phyloP scores from a whole-genome alignment of 2,113 vertebrate genomes.

The Cynocephalus volans region DNA sequence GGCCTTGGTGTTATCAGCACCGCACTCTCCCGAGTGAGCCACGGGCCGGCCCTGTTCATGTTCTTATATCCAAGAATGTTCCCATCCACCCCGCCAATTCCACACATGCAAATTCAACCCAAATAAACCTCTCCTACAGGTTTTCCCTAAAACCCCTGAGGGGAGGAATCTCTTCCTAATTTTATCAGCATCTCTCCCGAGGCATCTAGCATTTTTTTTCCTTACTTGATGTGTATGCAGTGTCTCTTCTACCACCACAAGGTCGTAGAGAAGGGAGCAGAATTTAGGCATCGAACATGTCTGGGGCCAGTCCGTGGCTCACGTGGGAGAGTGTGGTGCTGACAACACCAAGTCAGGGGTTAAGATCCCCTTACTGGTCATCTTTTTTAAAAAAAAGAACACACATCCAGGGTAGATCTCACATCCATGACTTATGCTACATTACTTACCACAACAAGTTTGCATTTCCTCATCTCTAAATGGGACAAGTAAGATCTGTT shows the following conservation, averaged over 20 bases:
- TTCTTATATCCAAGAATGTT: slow-evolving; percentile 43
- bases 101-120: not conserved
- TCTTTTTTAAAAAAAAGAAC: no score
- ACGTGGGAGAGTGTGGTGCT: no score
- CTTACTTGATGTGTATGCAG: not conserved
- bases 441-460: not conserved
- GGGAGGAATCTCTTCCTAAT: slow-evolving; percentile 2
- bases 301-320: no score
- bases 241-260: not conserved
- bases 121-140: not conserved
- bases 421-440: not conserved
- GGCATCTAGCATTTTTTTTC: not conserved
- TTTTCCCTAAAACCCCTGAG: slow-evolving; percentile 16
- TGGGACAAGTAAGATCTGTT: not conserved
- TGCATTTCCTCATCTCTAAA: not conserved
- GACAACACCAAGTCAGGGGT: no score
- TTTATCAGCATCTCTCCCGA: not conserved
- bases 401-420: not conserved
- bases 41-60: no score
- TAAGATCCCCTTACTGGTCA: no score
- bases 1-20: no score
- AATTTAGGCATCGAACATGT: not conserved
- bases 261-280: not conserved
- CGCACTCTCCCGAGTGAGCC: no score
- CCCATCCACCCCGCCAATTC: not conserved